Evolutionary conservation across 2,113 vertebrate genomes (phyloP), one percentile per base, ranked within the genome.

Genomic region (Saccopteryx bilineata): DNA sequence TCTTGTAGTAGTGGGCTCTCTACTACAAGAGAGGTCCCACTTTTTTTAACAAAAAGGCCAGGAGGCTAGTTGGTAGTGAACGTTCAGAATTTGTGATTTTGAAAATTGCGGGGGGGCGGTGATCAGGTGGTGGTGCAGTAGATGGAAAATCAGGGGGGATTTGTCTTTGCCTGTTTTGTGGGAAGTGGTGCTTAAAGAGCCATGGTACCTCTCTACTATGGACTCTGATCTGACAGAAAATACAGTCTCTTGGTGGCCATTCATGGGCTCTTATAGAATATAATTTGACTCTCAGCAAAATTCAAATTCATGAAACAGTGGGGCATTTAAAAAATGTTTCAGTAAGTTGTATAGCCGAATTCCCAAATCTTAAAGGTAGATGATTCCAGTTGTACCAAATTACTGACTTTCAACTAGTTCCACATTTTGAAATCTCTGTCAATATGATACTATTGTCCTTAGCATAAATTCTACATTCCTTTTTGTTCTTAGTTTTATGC

Each of bases 391-490:
- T 60, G 83, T 88, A 33, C 4, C 78, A 48, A 69, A 87, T 58
- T 84, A 84, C 17, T 78, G 72, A 71, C 63, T 79, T 88, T 60
- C 28, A 84, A 48, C 23, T 46, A 88, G 33, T 23, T 94, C 12
- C 56, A 26, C 15, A 71, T 90, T 93, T 90, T 90, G 7, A 72
- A 88, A 48, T 71, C 69, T 91, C 23, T 83, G 82, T 94, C 23
- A 58, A 18, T 89, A 48, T 48, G 54, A 24, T 15, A 48, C 26
- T 94, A 39, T 76, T 95, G 91, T 65, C 66, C 18, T 80, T 33
- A 93, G 82, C 14, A 33, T 60, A 48, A 52, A 24, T 66, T 69
- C 18, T 85, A 5, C 26, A 72, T 50, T 79, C 18, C n/a, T 79
- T 65, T 66, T 24, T 69, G 26, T 65, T 69, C 19, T 92, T 92